Evolutionary conservation across 35 echinoderm and acorn worm genomes (phyloP), one percentile per base, ranked within the genome.

Genomic region (Diadema setosum): DNA sequence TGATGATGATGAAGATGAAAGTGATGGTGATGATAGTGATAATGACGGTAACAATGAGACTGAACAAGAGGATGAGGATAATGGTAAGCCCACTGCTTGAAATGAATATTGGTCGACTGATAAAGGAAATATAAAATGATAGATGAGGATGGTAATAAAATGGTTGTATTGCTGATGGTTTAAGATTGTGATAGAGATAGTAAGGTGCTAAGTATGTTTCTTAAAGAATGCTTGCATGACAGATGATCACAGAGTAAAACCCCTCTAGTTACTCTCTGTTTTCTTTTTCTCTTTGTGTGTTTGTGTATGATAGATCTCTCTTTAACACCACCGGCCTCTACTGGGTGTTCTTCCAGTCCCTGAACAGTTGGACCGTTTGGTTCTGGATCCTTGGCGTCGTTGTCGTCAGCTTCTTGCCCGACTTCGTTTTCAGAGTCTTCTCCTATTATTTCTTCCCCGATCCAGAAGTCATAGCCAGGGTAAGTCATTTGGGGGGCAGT

Each of bases 351-450:
- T 92, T 94, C 26, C 59, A 88, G 75, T 85, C 93, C 43, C 80
- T 89, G 44, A 88, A 91, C 50, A 99, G 89, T 42, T 89, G 63
- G 81, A 29, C 92, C 0, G 82, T 91, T 9, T 99, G 92, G 96
- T 94, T 99, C 29, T 58, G 78, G 25, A 88, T 99, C 24, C 82
- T 95, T 0, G 57, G 90, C 20, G 42, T 92, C 16, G 87, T 85
- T 1, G 92, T 61, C 4, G 56, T 91, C 59, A 67, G 89, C n/a
- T 91, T 99, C 15, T 61, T 99, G 18, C 96, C 96, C 39, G 96
- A 99, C 83, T 99, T 86, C 34, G 44, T 99, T 76, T 95, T 91
- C 90, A 99, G 93, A 65, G 84, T 75, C 5, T 3, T 45, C 5
- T 49, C 81, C 36, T 80, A 82, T 12, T 95, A 91, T 82, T 92